Percentiles rank a stretch among this genome's conserved stretches.
phyloP scores from a whole-genome alignment of 2,113 vertebrate species.

The Cavia aperea region DNA sequence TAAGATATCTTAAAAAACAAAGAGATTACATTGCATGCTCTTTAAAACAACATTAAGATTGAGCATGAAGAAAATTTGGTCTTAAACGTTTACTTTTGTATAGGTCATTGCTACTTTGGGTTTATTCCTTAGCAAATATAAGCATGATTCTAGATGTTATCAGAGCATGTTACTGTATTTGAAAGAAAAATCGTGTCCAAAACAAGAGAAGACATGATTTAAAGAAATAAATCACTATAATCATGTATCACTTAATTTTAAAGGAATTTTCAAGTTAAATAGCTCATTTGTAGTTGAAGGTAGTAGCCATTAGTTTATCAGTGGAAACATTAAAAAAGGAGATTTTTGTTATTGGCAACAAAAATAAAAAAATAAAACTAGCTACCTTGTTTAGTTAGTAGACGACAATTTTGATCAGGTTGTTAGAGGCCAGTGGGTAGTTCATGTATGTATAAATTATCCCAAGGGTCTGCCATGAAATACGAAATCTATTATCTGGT shows the following conservation, averaged over 20 bases:
- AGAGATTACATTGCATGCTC: not conserved
- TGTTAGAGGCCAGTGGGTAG: constrained; percentile 16
- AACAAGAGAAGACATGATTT: not conserved
- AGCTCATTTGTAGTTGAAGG: not conserved
- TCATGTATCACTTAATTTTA: constrained; percentile 22
- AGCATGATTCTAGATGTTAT: not conserved
- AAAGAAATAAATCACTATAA: not conserved
- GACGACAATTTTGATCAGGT: constrained; percentile 7
- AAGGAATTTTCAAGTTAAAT: constrained; percentile 32
- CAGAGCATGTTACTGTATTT: not conserved
- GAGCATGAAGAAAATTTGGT: not conserved
- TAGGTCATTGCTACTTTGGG: constrained; percentile 14
- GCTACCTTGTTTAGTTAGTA: constrained; percentile 30
- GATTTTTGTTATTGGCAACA: not conserved
- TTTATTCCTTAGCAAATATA: constrained; percentile 30
- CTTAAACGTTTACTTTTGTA: not conserved
- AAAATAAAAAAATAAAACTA: not conserved
- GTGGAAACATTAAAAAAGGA: not conserved
- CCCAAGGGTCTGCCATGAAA: not conserved
- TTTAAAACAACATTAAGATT: constrained; percentile 35
- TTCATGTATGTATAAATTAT: constrained; percentile 10
- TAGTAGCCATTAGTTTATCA: constrained; percentile 1
- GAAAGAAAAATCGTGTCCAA: constrained; percentile 19
- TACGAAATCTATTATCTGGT: not conserved
- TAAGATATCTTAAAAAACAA: constrained; percentile 41